phyloP scores from a whole-genome alignment of 2,113 vertebrate genomes.

The Girardinichthys multiradiatus region DNA sequence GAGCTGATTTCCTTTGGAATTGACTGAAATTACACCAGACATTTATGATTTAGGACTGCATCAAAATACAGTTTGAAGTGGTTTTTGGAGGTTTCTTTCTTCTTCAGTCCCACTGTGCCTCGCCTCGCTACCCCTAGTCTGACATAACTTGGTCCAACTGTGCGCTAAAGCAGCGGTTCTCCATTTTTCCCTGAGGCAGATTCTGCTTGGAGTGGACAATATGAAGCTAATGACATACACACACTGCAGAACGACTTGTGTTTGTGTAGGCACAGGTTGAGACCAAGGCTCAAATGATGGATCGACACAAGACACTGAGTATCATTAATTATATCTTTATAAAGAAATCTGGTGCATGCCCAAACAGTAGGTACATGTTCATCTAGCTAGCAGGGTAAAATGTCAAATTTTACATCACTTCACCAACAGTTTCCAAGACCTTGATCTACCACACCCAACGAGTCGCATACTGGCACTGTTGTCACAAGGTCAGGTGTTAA shows the following conservation, averaged over 20 bases:
- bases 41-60: conserved; percentile 20
- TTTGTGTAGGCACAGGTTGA: conserved; percentile 3
- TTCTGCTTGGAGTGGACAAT: conserved; percentile 46
- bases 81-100: conserved; percentile 16
- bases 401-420: not conserved
- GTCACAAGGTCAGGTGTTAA: no score
- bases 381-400: not conserved
- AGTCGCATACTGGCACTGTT: not conserved
- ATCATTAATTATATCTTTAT: not conserved
- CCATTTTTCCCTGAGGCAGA: conserved; percentile 52
- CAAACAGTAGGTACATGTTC: not conserved
- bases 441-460: not conserved
- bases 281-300: conserved; percentile 1
- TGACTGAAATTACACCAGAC: conserved; percentile 14
- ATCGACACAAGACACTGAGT: not conserved
- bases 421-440: not conserved
- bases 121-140: conserved; percentile 41
- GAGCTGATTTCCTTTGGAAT: conserved; percentile 36
- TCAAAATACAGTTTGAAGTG: conserved; percentile 31
- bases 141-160: conserved; percentile 75
- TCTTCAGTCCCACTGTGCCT: conserved; percentile 22
- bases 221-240: conserved; percentile 60
- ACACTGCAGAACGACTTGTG: conserved; percentile 14
- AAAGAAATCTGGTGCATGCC: not conserved
- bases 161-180: conserved; percentile 60